These are phyloP conservation scores for Acridotheres tristis DNA, from an alignment of 2,797 vertebrate species.

Conservation along the genomic window DNA sequence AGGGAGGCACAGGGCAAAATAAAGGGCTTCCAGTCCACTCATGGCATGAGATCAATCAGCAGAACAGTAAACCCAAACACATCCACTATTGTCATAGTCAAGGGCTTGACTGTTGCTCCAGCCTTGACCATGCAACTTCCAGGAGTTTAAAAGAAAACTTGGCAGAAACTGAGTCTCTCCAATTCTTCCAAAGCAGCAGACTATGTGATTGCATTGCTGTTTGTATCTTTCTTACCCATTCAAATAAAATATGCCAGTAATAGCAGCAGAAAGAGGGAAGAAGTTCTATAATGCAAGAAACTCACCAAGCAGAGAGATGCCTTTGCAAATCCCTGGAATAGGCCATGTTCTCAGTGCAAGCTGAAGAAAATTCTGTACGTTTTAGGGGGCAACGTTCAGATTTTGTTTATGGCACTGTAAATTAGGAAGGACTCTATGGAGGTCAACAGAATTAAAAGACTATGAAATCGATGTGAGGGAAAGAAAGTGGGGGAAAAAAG, in stretches of 20 bases:
- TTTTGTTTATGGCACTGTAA: neutral
- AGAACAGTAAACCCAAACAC: neutral
- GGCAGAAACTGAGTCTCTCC: neutral
- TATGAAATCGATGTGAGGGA: slow-evolving; percentile 20
- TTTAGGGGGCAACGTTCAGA: neutral
- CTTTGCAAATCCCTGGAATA: neutral
- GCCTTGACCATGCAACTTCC: neutral
- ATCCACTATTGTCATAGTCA: neutral
- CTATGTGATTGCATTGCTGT: neutral
- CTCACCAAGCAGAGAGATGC: neutral
- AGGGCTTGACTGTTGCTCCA: neutral
- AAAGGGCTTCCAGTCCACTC: neutral
- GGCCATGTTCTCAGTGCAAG: rapidly evolving
- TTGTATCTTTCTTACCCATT: neutral
- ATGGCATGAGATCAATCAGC: neutral
- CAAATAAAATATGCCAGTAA: neutral
- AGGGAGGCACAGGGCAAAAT: neutral
- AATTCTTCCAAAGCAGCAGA: neutral
- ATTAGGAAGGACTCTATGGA: neutral
- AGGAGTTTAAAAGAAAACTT: neutral
- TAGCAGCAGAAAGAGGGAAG: neutral
- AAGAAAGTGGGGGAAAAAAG: neutral
- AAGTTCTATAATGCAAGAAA: neutral
- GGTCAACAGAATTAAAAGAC: slow-evolving; percentile 19
- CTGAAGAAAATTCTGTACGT: neutral